Conservation (phyloP, 2,113 vertebrate species). For the Tretioscincus oriximinensis region DNA sequence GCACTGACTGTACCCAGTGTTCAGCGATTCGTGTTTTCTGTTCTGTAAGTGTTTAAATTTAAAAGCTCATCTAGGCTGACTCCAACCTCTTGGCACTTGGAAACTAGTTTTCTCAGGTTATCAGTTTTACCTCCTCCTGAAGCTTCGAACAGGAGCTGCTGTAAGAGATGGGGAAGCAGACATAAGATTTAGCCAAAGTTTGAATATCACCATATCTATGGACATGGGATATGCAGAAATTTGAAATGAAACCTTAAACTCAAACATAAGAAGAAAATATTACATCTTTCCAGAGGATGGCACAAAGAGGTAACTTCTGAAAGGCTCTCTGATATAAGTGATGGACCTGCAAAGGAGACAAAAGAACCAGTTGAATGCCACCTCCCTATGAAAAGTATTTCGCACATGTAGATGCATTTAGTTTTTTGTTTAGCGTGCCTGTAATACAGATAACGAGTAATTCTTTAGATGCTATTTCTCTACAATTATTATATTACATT, state of each 20-base stretch:
- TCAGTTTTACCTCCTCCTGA: slow-evolving; percentile 91
- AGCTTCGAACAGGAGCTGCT: slow-evolving; percentile 96
- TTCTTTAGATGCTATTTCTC: neutral
- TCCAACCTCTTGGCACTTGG: slow-evolving; percentile 93
- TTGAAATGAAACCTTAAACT: slow-evolving; percentile 77
- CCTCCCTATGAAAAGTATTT: neutral
- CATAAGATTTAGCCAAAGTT: slow-evolving; percentile 77
- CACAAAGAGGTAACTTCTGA: slow-evolving; percentile 91
- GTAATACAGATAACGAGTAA: neutral
- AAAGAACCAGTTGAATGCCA: slow-evolving; percentile 53
- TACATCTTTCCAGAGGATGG: slow-evolving; percentile 98
- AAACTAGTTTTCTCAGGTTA: slow-evolving; percentile 90
- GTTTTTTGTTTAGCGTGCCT: neutral
- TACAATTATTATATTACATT: too few relatives aligned
- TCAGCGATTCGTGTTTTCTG: slow-evolving; percentile 85
- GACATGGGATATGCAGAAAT: slow-evolving; percentile 82
- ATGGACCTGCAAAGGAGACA: slow-evolving; percentile 83
- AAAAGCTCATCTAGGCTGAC: slow-evolving; percentile 94
- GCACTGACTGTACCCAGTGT: slow-evolving; percentile 76
- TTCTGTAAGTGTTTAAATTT: slow-evolving; percentile 86
- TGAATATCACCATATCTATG: slow-evolving; percentile 81
- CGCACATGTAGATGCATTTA: neutral
- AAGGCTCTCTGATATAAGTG: slow-evolving; percentile 91
- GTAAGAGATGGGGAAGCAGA: slow-evolving; percentile 83
- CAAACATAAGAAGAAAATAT: slow-evolving; percentile 84